These are phyloP conservation scores for Drosophila macrothrix DNA, from an alignment of 2,888 invertebrate genomes.

Conservation along the genomic window DNA sequence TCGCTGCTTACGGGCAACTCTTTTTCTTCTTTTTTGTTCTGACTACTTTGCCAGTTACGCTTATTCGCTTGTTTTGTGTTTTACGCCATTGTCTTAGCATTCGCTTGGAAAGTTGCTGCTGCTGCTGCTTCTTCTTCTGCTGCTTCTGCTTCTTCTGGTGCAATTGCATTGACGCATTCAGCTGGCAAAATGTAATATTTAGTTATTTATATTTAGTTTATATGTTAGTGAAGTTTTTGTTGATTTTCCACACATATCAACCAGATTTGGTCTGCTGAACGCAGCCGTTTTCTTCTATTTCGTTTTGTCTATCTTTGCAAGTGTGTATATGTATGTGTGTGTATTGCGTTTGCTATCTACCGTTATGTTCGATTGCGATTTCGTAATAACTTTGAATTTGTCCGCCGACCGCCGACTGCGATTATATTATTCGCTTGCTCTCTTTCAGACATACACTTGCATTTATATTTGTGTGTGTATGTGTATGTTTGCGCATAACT, in stretches of 20 bases:
- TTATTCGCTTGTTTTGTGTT: conserved; percentile 68
- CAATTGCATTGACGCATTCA: conserved; percentile 43
- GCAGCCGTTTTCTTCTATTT: conserved; percentile 38
- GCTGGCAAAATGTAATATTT: conserved; percentile 25
- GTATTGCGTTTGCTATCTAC: conserved; percentile 67
- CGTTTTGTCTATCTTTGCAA: conserved; percentile 23
- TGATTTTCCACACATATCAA: background rate
- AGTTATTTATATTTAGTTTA: background rate
- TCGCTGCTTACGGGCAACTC: conserved; percentile 53
- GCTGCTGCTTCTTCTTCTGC: conserved; percentile 23
- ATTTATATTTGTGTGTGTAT: conserved; percentile 13
- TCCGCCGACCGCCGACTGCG: conserved; percentile 63
- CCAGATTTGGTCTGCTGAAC: conserved; percentile 12
- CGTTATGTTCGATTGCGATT: conserved; percentile 79
- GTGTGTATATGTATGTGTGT: conserved; percentile 33
- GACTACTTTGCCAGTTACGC: conserved; percentile 64
- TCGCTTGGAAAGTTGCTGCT: conserved; percentile 44
- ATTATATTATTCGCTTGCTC: conserved; percentile 64
- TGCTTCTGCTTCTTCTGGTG: conserved; percentile 29
- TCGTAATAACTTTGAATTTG: conserved; percentile 72
- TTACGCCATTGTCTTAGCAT: conserved; percentile 63
- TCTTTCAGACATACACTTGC: conserved; percentile 17
- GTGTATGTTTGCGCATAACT: conserved; percentile 44
- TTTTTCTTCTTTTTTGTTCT: conserved; percentile 54
- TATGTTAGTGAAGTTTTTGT: background rate